phyloP scores from a whole-genome alignment of 2,113 vertebrate species.

The zebrafish (Danio rerio) region DNA sequence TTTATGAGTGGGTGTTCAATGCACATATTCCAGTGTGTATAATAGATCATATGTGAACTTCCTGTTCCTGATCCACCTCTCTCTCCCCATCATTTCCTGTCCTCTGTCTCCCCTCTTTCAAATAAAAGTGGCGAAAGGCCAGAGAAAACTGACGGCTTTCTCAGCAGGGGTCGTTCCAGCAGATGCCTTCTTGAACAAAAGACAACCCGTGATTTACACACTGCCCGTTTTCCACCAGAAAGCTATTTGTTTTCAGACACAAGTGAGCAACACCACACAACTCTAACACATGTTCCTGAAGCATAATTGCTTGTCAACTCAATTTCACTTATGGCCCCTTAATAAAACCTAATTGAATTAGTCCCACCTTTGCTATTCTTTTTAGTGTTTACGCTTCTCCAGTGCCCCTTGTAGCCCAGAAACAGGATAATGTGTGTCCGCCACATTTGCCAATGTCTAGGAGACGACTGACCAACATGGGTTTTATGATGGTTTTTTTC shows the following conservation, averaged over 20 bases:
- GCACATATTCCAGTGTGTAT: not conserved
- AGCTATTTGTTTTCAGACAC: slow-evolving; percentile 60
- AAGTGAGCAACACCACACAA: slow-evolving; percentile 53
- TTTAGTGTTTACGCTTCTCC: slow-evolving; percentile 52
- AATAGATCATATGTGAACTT: slow-evolving; percentile 2
- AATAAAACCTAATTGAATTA: slow-evolving; percentile 80
- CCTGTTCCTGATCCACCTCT: slow-evolving; percentile 6
- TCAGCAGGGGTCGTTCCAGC: slow-evolving; percentile 1
- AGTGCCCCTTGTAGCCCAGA: slow-evolving; percentile 70
- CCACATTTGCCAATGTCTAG: slow-evolving; percentile 64
- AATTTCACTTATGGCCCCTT: slow-evolving; percentile 62
- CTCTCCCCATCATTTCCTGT: slow-evolving; percentile 2
- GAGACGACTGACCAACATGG: slow-evolving; percentile 64
- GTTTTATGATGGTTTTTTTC: slow-evolving; percentile 43
- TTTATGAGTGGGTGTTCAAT: not conserved
- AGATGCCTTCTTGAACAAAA: not conserved
- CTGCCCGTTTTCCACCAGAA: slow-evolving; percentile 67
- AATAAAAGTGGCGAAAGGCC: not conserved
- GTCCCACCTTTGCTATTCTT: slow-evolving; percentile 56
- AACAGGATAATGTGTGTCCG: slow-evolving; percentile 65
- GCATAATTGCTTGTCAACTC: slow-evolving; percentile 62
- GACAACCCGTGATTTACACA: slow-evolving; percentile 66
- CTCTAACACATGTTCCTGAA: slow-evolving; percentile 46
- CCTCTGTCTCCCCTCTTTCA: not conserved
- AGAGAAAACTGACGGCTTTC: slow-evolving; percentile 1